Evolutionary conservation across 2,888 invertebrate species (phyloP).

Genomic region (Rosalia funebris): DNA sequence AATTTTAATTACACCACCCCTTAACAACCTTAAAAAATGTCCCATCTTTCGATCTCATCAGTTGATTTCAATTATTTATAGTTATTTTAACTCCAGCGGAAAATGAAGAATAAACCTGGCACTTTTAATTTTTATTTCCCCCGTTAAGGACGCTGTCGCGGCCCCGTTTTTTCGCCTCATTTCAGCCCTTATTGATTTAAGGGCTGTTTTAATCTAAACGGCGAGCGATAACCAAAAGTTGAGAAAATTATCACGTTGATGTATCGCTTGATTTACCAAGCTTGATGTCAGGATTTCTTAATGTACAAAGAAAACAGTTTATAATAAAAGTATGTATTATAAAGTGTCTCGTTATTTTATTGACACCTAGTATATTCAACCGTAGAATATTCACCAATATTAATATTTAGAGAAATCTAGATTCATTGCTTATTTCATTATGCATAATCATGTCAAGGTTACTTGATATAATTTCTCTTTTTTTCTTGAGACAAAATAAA

Average conservation of each 20-base stretch:
- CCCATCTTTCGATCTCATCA: constrained; percentile 58
- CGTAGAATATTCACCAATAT: too few species aligned
- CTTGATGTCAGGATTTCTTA: not conserved
- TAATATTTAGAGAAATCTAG: too few species aligned
- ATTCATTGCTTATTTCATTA: too few species aligned
- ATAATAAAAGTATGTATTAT: too few species aligned
- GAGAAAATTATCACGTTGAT: constrained; percentile 23
- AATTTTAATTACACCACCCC: constrained; percentile 51
- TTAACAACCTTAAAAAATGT: constrained; percentile 46
- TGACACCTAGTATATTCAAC: too few species aligned
- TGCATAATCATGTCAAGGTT: too few species aligned
- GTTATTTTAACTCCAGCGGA: constrained; percentile 58
- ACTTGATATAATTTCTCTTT: too few species aligned
- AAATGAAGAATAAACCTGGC: constrained; percentile 58
- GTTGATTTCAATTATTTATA: constrained; percentile 62
- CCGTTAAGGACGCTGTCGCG: constrained; percentile 16
- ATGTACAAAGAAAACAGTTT: too few species aligned
- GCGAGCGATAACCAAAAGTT: constrained; percentile 18
- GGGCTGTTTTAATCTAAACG: constrained; percentile 19
- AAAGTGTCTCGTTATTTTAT: too few species aligned
- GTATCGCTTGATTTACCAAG: constrained; percentile 2
- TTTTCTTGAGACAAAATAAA: too few species aligned
- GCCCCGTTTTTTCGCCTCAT: constrained; percentile 27
- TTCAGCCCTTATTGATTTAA: constrained; percentile 27
- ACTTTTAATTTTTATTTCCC: constrained; percentile 55